Percentiles rank a stretch among this genome's conserved stretches.
Conservation (phyloP, 2,113 vertebrate genomes). For the Pterocles gutturalis region DNA sequence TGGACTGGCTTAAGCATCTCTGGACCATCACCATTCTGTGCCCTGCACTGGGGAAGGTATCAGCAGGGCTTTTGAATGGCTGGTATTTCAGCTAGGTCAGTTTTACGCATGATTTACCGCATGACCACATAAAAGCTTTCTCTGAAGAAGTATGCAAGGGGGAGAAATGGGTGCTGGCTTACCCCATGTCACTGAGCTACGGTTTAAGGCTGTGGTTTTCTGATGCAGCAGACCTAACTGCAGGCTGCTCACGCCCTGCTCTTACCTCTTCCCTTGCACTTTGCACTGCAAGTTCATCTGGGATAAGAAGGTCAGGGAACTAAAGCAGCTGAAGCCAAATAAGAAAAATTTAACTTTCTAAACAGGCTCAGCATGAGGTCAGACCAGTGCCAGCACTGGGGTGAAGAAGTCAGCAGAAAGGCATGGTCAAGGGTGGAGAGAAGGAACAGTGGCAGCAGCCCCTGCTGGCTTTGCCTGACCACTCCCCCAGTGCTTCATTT, state of each 20-base stretch:
- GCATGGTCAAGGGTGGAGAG: neutral
- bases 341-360: constrained; percentile 19
- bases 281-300: neutral
- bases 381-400: neutral
- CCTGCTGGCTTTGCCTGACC: neutral
- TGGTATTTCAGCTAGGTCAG: constrained; percentile 20
- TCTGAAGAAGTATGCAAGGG: neutral
- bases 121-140: neutral
- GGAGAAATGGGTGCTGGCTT: neutral
- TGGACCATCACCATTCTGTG: neutral
- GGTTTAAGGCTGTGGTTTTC: constrained; percentile 7
- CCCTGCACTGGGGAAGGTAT: neutral
- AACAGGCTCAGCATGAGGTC: neutral
- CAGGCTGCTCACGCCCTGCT: neutral
- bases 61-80: neutral
- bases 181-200: neutral
- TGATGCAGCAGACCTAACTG: neutral
- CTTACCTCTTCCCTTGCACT: constrained; percentile 14
- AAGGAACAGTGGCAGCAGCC: neutral
- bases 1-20: neutral
- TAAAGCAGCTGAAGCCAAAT: neutral
- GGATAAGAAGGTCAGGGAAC: constrained; percentile 3
- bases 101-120: neutral
- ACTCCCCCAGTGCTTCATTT: neutral
- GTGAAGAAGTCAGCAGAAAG: neutral